Evolutionary conservation across 2,113 vertebrate genomes (phyloP), one percentile per base, ranked within the genome.

Genomic region (Aldabrachelys gigantea): DNA sequence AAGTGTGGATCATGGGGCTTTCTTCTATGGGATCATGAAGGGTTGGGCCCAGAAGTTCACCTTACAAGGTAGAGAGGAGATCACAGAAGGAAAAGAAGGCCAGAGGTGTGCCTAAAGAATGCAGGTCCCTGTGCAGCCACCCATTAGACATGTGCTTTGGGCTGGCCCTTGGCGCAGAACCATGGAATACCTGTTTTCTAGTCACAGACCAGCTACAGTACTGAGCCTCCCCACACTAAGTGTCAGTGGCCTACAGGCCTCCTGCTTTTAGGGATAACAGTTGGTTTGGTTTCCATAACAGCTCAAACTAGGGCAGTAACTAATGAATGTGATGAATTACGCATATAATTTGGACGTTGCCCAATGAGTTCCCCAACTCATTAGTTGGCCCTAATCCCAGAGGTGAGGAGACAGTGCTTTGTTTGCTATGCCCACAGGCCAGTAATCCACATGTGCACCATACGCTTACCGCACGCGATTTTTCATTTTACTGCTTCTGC

Each of bases 401-500:
- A 27, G 62, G 75, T 89, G 89, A 84, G 25, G 53, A 0, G 1
- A 19, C 62, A 31, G 57, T 88, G 57, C 52, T 89, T 87, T 44
- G 1, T 0, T 38, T 4, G 25, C 6, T 80, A 13, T 19, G 19
- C 41, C 57, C 19, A 21, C 35, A 41, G 8, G 53, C 27, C 85
- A n/a, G 7, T 79, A 13, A 19, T 41, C 21, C 53, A 59, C 2
- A 25, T 1, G 35, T 50, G 72, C 22, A 62, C 31, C 50, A 80
- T 3, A 19, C 3, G 88, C 95, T 97, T 95, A 96, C 94, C 95
- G 76, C 53, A 21, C 11, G 54, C 0, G 8, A 83, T 89, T 89
- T 95, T 95, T 89, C 1, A 54, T 9, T 89, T 94, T 96, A 89
- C 76, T 52, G 62, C 72, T 88, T 80, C 93, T 97, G 95, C 81